Base-by-base conservation (phyloP, 2,888 invertebrate species). In the Pteria penguin region DNA sequence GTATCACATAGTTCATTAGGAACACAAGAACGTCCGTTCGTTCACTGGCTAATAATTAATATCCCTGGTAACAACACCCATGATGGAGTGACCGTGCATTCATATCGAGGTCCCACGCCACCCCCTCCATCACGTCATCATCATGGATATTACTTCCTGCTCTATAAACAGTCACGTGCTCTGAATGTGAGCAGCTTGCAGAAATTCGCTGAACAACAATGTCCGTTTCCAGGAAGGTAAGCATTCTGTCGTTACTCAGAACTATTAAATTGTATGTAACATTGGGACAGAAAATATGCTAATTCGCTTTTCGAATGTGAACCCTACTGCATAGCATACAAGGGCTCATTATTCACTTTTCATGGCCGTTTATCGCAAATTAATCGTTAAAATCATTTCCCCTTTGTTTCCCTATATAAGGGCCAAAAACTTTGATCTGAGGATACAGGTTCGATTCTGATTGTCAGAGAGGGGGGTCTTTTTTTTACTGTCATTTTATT, bases 21-120 rank as follows among this genome's bases (percentile, higher is more conserved):
- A 5, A 36, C 45, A 36, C 45, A 5, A 5, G 45, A 36, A 5
- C 5, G 14, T 11, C 63, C 63, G 1, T 18, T 63, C 36, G 22
- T 63, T 63, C 63, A 63, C 22, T 63, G 63, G 63, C 18, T 63
- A 36, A 36, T 63, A 22, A 63, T 33, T n/a, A 63, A 63, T 36
- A 63, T 63, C n/a, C 63, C 63, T 8, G 36, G 36, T 36, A 36
- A 36, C 33, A 63, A 32, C 36, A 36, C 36, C 26, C n/a, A 36
- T 18, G 26, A 63, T 63, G 63, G 63, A 33, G 33, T 33, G 22
- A 63, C 45, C 24, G 32, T 63, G 36, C 14, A 33, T 14, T 26
- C 63, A n/a, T 63, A 63, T 11, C 32, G 32, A 11, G 63, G 63
- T 33, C 63, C 63, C 14, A 36, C 36, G 32, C 63, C 63, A 8